phyloP scores from a whole-genome alignment of 2,888 invertebrate species.

The Hydrotaea diabolus region DNA sequence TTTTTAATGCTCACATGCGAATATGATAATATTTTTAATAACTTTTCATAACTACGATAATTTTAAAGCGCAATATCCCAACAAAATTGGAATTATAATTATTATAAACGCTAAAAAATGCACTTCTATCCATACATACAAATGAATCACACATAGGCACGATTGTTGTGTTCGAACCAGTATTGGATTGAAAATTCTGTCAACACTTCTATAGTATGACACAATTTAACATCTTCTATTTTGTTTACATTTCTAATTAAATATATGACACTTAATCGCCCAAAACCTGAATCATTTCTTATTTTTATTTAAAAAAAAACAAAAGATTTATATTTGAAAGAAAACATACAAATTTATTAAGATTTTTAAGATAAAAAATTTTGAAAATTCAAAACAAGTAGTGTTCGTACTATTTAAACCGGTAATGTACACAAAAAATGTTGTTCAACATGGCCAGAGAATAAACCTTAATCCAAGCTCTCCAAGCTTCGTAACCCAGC shows the following conservation, averaged over 20 bases:
- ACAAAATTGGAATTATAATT: conserved; percentile 13
- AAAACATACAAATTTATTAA: conserved; percentile 66
- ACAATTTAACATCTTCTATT: background rate
- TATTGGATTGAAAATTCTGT: background rate
- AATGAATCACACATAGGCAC: background rate
- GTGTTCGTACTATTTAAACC: background rate
- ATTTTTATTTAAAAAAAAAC: conserved; percentile 3
- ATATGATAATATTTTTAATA: conserved; percentile 10
- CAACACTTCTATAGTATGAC: background rate
- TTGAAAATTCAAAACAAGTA: no score
- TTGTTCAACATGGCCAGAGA: background rate
- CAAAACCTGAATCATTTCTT: conserved; percentile 11
- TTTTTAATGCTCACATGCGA: background rate
- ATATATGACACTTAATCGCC: conserved; percentile 23
- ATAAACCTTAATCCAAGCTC: background rate
- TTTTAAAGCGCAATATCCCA: conserved; percentile 33
- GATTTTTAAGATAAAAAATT: no score
- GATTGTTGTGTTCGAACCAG: background rate
- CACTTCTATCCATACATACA: background rate
- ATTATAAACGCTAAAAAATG: conserved; percentile 11
- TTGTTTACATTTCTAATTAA: conserved; percentile 10
- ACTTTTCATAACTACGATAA: background rate
- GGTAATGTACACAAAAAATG: background rate
- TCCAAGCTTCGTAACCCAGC: background rate
- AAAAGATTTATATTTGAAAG: background rate